These are phyloP conservation scores for Steinernema carpocapsae DNA, from an alignment of 2,888 invertebrate species.

Conservation along the genomic window DNA sequence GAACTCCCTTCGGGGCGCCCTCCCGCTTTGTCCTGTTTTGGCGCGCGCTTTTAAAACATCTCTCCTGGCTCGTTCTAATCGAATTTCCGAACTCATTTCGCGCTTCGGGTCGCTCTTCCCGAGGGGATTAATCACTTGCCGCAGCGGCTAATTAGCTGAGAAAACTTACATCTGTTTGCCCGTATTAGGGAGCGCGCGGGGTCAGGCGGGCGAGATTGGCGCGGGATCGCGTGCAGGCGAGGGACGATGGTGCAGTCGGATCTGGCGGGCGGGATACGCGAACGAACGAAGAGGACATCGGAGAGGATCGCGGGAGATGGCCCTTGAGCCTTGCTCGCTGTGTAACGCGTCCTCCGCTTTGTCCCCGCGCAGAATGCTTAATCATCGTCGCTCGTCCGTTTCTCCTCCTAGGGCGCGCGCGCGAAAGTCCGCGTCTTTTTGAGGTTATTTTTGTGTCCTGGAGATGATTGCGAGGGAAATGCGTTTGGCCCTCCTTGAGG, in stretches of 20 bases:
- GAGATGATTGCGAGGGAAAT: constrained; percentile 24
- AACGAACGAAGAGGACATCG: constrained; percentile 84
- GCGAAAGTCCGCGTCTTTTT: constrained; percentile 12
- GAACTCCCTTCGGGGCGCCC: neutral
- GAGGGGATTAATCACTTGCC: constrained; percentile 23
- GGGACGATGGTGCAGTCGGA: neutral
- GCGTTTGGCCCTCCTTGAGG: neutral
- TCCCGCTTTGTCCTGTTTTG: constrained; percentile 2
- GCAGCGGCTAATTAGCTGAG: neutral
- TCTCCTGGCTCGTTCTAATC: neutral
- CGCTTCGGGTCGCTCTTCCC: neutral
- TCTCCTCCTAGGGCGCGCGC: neutral
- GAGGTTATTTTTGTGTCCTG: neutral
- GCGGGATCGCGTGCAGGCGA: constrained; percentile 6
- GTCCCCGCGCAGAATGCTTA: constrained; percentile 27
- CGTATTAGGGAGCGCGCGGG: neutral
- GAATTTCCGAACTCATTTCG: constrained; percentile 18
- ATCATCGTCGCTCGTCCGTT: constrained; percentile 18
- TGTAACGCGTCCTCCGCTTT: constrained; percentile 17
- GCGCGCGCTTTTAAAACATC: constrained; percentile 20
- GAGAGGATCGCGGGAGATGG: constrained; percentile 79
- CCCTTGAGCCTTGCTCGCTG: constrained; percentile 75
- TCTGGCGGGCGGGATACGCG: constrained; percentile 71
- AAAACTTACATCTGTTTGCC: constrained; percentile 14
- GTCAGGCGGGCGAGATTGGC: constrained; percentile 2